A percentile compares a stretch with the other conserved stretches of the same genome.
phyloP scores from a whole-genome alignment of 2,888 invertebrate species.

The Platycheirus albimanus region DNA sequence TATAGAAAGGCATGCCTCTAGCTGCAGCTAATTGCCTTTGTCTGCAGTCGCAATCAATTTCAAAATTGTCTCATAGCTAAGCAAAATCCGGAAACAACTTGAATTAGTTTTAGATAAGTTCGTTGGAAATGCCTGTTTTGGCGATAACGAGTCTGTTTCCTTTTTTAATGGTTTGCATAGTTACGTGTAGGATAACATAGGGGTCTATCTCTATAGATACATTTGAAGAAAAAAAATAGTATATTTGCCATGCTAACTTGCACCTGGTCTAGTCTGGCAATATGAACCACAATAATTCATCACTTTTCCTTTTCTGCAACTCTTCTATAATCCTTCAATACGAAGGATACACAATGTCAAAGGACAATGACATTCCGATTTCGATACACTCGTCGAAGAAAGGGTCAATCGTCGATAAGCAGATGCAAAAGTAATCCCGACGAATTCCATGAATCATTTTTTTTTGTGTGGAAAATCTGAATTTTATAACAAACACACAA shows the following conservation, averaged over 20 bases:
- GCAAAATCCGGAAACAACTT: conserved; percentile 8
- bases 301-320: conserved; percentile 55
- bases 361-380: conserved; percentile 30
- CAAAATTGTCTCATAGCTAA: not conserved
- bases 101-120: not conserved
- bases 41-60: not conserved
- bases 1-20: not conserved
- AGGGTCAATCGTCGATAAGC: conserved; percentile 57
- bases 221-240: not conserved
- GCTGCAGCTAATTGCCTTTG: conserved; percentile 1
- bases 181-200: too few relatives aligned
- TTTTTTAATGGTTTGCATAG: not conserved
- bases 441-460: conserved; percentile 17
- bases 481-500: conserved; percentile 46
- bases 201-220: not conserved
- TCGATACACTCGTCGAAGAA: conserved; percentile 52
- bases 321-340: conserved; percentile 19
- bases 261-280: conserved; percentile 7
- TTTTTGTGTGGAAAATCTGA: conserved; percentile 47
- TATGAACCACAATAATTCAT: conserved; percentile 22
- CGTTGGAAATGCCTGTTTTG: not conserved
- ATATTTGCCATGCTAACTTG: not conserved
- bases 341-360: not conserved
- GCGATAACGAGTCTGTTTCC: not conserved
- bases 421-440: conserved; percentile 46